Base-by-base conservation (phyloP, 1,140 invertebrate genomes). In the Brachionus koreanus region DNA sequence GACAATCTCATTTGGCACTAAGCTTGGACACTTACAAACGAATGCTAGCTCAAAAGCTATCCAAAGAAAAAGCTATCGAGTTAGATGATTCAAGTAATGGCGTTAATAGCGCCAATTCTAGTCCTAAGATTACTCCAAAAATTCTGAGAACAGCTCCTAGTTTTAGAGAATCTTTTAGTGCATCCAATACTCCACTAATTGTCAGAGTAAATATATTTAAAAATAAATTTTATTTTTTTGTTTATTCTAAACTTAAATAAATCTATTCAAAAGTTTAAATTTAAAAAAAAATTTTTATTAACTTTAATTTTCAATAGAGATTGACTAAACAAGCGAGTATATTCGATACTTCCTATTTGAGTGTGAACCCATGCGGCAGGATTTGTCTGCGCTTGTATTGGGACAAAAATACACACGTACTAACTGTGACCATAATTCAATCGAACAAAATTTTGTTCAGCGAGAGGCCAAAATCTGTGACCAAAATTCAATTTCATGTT, bases 401-500 rank as follows among this genome's bases (percentile, higher is more conserved):
- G 49, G 76, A 79, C 39, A 61, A 57, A 65, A 37, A 61, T 25
- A 79, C 76, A 3, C 76, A 79, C 37, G 76, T 79, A 0, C 25
- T 79, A 16, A 79, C 76, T 19, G 76, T 79, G 19, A 42, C 16
- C 23, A 57, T 79, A 35, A 79, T 79, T 12, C 76, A 79, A 65
- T 61, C 76, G 12, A 79, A 37, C 37, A 57, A 65, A 19, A 43
- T 79, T 2, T 19, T 79, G 6, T 61, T 43, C 7, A 61, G 35
- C 25, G 76, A 79, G 37, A 57, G 42, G 37, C 76, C 35, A 6
- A 79, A 79, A n/a, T 19, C 57, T 10, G 16, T n/a, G 19, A 42
- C 49, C 23, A 79, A 79, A 61, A 65, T 79, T 79, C 76, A 79
- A 49, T 79, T 79, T 43, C 46, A 79, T 61, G 9, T 79, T 6